Evolutionary conservation across 2,797 vertebrate species (phyloP), one percentile per base, ranked within the genome.

Genomic region (Spondyliosoma cantharus): DNA sequence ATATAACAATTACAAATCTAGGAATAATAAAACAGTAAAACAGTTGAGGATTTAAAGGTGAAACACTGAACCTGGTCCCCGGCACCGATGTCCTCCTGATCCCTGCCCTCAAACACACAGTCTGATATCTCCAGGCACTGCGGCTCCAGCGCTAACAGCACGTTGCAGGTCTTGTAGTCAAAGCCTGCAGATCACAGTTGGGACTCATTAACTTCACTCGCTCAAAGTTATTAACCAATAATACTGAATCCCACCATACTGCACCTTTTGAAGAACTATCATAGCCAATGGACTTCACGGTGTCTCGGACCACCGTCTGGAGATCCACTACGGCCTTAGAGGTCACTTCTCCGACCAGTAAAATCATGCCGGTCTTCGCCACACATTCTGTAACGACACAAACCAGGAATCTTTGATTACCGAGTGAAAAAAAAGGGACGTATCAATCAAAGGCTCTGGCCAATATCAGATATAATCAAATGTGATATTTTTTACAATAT

Each of bases 121-220:
- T 95, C 93, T 1, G 93, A 81, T 48, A 95, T 96, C 81, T 95
- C 94, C 19, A 0, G 53, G 52, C 90, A 92, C 87, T 96, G 95
- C 1, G 93, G 94, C 83, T 96, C 93, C 81, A 95, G 86, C 1
- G 94, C 93, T 60, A 95, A 62, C 63, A 95, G 84, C 75, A 95
- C 92, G 4, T 94, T 95, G 64, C 94, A 95, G 49, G 93, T 95
- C 89, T 95, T 95, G 42, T 94, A 95, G 87, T 95, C 95, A 42
- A 95, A 95, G 17, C 94, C 95, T 95, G 81, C 15, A 82, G 29
- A 65, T 61, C 73, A 58, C 20, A 69, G 61, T 9, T 8, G 0
- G 1, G 8, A 48, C 12, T 56, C 5, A 6, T 7, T 27, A 2
- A 43, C 9, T 42, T 6, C 2, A 16, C 12, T 62, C 27, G 32